A percentile compares a stretch with the other conserved stretches of the same genome.
phyloP scores from a whole-genome alignment of 2,888 invertebrate species.

The Auanema sp. region DNA sequence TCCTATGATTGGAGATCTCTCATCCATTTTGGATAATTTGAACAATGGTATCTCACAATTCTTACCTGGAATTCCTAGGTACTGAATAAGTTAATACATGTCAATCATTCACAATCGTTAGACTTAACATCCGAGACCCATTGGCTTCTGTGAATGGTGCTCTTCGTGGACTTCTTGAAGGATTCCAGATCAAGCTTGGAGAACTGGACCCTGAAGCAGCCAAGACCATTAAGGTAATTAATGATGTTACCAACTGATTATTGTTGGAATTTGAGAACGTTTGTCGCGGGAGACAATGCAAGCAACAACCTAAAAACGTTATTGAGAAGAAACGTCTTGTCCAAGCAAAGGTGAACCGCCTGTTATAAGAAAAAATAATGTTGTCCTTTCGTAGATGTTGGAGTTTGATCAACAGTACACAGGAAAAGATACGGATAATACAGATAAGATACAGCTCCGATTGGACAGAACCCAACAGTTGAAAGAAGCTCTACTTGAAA shows the following conservation, averaged over 20 bases:
- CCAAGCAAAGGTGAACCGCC: constrained; percentile 22
- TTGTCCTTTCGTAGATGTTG: constrained; percentile 7
- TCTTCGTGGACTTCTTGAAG: no score
- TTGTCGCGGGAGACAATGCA: constrained; percentile 24
- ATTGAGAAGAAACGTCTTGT: constrained; percentile 19
- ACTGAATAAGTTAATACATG: not conserved
- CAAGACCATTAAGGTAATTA: not conserved
- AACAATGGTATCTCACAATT: not conserved
- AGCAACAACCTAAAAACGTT: constrained; percentile 19
- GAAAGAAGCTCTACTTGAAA: constrained; percentile 56
- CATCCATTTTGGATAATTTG: no score
- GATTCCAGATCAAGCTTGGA: no score
- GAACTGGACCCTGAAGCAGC: not conserved
- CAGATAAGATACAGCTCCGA: constrained; percentile 48
- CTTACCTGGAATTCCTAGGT: not conserved
- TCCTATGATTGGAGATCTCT: no score
- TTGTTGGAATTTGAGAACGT: constrained; percentile 16
- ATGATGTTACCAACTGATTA: not conserved
- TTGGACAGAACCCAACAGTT: constrained; percentile 58
- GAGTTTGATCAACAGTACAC: constrained; percentile 22
- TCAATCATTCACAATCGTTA: no score
- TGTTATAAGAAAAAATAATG: not conserved
- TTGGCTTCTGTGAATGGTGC: constrained; percentile 26
- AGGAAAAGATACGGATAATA: constrained; percentile 27
- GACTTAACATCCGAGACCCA: constrained; percentile 37